These are phyloP conservation scores for Coleophora flavipennella DNA, from an alignment of 2,888 invertebrate genomes.

Conservation along the genomic window DNA sequence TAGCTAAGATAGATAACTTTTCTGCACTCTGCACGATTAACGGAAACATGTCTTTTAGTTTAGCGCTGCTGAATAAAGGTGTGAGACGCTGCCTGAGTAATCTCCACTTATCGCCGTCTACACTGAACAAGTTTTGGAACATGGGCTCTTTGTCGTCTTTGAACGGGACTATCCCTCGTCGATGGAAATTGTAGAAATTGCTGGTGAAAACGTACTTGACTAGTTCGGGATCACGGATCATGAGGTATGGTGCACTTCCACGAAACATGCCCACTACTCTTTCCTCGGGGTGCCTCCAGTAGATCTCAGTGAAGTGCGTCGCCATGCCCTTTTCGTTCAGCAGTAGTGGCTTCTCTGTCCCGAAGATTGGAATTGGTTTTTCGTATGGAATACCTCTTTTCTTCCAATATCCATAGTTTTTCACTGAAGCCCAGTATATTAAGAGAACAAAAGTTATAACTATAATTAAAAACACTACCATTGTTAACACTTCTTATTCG, in stretches of 20 bases:
- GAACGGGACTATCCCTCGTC: slow-evolving; percentile 32
- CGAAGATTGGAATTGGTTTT: slow-evolving; percentile 34
- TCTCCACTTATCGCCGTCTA: slow-evolving; percentile 48
- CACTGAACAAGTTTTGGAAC: slow-evolving; percentile 35
- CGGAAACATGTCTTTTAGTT: slow-evolving; percentile 52
- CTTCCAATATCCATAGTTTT: slow-evolving; percentile 35
- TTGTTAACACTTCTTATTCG: no score
- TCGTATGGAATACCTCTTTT: slow-evolving; percentile 35
- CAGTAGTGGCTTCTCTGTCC: slow-evolving; percentile 31
- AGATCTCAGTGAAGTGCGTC: slow-evolving; percentile 29
- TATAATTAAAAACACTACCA: not conserved
- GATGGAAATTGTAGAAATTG: slow-evolving; percentile 38
- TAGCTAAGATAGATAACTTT: slow-evolving; percentile 26
- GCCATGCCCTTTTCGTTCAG: slow-evolving; percentile 30
- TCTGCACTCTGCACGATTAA: slow-evolving; percentile 43
- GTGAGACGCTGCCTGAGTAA: slow-evolving; percentile 45
- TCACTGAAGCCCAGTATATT: slow-evolving; percentile 24
- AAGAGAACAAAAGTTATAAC: slow-evolving; percentile 21
- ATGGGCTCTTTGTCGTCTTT: slow-evolving; percentile 29
- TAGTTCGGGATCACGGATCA: slow-evolving; percentile 41
- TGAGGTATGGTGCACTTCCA: slow-evolving; percentile 29
- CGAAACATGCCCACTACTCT: slow-evolving; percentile 40
- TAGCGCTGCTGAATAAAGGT: slow-evolving; percentile 46
- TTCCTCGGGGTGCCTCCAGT: slow-evolving; percentile 39
- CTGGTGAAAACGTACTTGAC: slow-evolving; percentile 34